Evolutionary conservation across 2,113 vertebrate genomes (phyloP).

Genomic region (Vimba vimba): DNA sequence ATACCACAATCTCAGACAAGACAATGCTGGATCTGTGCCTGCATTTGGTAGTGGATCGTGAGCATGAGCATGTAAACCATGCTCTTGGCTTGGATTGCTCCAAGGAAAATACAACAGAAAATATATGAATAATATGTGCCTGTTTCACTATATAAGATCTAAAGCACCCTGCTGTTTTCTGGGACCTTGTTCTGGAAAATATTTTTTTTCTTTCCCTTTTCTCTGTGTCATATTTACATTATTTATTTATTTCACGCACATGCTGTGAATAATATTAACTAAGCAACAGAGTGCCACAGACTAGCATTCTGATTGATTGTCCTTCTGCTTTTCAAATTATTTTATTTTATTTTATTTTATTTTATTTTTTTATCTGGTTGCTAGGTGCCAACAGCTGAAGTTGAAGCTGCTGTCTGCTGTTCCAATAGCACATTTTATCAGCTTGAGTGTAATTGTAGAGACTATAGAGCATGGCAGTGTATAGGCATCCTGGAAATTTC

Average conservation of each 20-base stretch:
- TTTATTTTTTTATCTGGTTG: neutral
- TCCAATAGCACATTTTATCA: conserved; percentile 2
- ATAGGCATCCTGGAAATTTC: neutral
- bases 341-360: neutral
- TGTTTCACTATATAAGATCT: conserved; percentile 13
- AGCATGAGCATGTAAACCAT: neutral
- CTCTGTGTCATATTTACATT: conserved; percentile 10
- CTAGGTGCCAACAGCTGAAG: neutral
- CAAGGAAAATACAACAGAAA: conserved; percentile 2
- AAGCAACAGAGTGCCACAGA: neutral
- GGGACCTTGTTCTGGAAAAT: neutral
- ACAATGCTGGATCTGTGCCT: neutral
- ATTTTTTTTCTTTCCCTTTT: neutral
- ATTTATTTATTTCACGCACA: neutral
- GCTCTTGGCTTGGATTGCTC: conserved; percentile 5
- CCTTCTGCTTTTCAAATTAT: neutral
- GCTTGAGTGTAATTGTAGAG: conserved; percentile 8
- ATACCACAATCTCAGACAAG: neutral
- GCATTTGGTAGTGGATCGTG: neutral
- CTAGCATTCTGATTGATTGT: conserved; percentile 8
- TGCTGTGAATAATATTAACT: conserved; percentile 20
- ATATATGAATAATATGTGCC: conserved; percentile 28
- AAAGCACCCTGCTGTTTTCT: conserved; percentile 36
- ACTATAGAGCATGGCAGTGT: neutral
- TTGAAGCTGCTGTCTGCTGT: neutral